Percentiles rank a stretch among this genome's conserved stretches.
Conservation (phyloP, 2,797 vertebrate genomes). For the Pseudotriccus pelzelni region DNA sequence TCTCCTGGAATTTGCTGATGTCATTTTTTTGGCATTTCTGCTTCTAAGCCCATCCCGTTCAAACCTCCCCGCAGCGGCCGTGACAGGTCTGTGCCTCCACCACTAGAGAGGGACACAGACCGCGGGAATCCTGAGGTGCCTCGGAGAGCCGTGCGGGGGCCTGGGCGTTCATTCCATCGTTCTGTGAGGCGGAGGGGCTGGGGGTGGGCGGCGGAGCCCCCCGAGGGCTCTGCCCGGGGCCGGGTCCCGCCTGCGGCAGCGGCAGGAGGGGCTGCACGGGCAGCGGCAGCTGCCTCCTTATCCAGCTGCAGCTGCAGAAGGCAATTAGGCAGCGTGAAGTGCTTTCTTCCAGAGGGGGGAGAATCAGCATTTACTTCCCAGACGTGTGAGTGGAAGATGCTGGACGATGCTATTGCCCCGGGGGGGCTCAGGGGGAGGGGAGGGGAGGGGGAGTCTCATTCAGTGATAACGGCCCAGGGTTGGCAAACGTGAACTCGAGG, state of each 20-base stretch:
- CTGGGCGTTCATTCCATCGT: not conserved
- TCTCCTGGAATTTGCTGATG: not conserved
- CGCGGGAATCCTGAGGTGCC: accelerated
- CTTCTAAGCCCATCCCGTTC: accelerated
- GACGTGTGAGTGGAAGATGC: slow-evolving; percentile 10
- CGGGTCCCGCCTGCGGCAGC: not conserved
- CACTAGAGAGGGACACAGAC: slow-evolving; percentile 40
- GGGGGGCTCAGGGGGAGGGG: not conserved
- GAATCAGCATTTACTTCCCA: not conserved
- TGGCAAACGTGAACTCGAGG: not conserved
- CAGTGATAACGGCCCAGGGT: not conserved
- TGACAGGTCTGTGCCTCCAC: not conserved
- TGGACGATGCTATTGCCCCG: not conserved
- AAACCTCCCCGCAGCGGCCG: not conserved
- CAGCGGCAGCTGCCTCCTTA: not conserved
- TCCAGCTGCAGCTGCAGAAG: not conserved
- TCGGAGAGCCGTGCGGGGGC: not conserved
- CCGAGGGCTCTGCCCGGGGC: not conserved
- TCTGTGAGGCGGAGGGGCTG: not conserved
- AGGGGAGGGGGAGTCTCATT: not conserved
- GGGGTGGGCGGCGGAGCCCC: not conserved
- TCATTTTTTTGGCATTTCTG: not conserved
- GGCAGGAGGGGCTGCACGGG: not conserved
- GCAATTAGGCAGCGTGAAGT: slow-evolving; percentile 21
- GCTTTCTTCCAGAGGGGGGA: not conserved